A percentile compares a stretch with the other conserved stretches of the same genome.
Evolutionary conservation across 2,888 invertebrate species (phyloP).

Genomic region (Bhutanitis thaidina): DNA sequence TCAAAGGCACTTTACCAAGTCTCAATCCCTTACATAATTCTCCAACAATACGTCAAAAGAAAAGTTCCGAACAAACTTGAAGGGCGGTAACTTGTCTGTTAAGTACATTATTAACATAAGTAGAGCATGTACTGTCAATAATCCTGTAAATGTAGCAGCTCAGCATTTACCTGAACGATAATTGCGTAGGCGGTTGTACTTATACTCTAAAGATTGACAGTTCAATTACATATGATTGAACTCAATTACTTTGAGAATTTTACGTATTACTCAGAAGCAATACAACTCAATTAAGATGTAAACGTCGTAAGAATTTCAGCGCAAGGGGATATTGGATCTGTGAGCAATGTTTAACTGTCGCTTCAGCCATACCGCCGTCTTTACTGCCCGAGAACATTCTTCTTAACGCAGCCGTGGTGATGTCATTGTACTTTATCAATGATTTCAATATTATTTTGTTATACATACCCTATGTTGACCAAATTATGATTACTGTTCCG

Average conservation of each 20-base stretch:
- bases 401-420: neutral
- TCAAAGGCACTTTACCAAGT: no score
- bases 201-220: neutral
- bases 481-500: no score
- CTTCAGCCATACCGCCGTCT: slow-evolving; percentile 53
- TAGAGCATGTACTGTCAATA: no score
- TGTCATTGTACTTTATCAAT: neutral
- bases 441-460: no score
- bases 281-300: slow-evolving; percentile 10
- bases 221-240: slow-evolving; percentile 10
- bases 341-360: neutral
- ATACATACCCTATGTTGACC: no score
- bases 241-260: slow-evolving; percentile 9
- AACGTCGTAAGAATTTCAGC: slow-evolving; percentile 5
- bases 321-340: slow-evolving; percentile 4
- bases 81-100: no score
- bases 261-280: slow-evolving; percentile 1
- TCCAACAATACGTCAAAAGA: no score
- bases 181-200: slow-evolving; percentile 6
- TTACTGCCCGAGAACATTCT: slow-evolving; percentile 42
- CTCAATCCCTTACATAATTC: no score
- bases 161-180: neutral
- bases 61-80: no score
- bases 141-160: no score
- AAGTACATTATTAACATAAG: no score